A percentile compares a stretch with the other conserved stretches of the same genome.
Conservation (phyloP, 2,888 invertebrate genomes). For the Buathra laborator region DNA sequence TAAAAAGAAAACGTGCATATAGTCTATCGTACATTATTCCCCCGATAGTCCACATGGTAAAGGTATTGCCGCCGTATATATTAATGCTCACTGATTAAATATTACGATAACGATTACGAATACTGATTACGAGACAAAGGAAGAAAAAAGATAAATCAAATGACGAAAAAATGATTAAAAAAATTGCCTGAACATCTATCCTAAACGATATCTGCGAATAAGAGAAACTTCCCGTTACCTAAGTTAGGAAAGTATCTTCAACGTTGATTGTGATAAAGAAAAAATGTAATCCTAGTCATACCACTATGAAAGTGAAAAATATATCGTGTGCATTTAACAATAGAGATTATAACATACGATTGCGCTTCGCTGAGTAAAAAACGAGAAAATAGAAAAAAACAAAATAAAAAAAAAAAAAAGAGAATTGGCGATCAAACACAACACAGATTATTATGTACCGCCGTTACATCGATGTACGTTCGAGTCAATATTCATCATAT, state of each 20-base stretch:
- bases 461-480: constrained; percentile 49
- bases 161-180: constrained; percentile 4
- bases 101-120: not conserved
- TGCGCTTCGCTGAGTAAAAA: constrained; percentile 19
- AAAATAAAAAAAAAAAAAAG: constrained; percentile 30
- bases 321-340: constrained; percentile 48
- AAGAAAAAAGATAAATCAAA: constrained; percentile 17
- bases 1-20: constrained; percentile 24
- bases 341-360: constrained; percentile 21
- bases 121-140: not conserved
- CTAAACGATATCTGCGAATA: constrained; percentile 30
- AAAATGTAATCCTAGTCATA: constrained; percentile 57
- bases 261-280: constrained; percentile 66
- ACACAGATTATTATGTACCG: constrained; percentile 23
- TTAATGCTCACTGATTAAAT: constrained; percentile 16
- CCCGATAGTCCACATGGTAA: constrained; percentile 15
- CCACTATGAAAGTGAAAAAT: constrained; percentile 49
- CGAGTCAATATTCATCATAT: constrained; percentile 50
- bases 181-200: not conserved
- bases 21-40: constrained; percentile 27
- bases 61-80: constrained; percentile 7
- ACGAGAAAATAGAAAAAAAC: constrained; percentile 40
- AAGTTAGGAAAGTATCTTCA: constrained; percentile 64
- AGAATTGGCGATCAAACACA: constrained; percentile 24
- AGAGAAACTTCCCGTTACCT: constrained; percentile 55